Base-by-base conservation (phyloP, 2,888 invertebrate genomes). In the Cryptophagus acutangulus region DNA sequence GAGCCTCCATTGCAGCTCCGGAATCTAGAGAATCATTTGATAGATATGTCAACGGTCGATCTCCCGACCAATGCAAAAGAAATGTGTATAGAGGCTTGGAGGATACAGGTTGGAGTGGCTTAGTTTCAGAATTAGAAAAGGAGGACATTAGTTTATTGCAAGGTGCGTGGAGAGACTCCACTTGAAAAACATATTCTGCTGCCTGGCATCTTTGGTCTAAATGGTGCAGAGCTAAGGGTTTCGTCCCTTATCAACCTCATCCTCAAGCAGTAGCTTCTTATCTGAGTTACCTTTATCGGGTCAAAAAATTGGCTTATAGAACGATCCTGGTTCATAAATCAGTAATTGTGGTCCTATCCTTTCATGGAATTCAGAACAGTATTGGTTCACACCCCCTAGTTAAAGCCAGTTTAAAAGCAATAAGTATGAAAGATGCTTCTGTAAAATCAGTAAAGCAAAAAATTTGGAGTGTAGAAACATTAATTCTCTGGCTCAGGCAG, bases 61-160 rank as follows among this genome's bases (percentile, higher is more conserved):
- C 36, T 40, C 9, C 41, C 41, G 10, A 37, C 35, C 15, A 2
- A 44, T 3, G 38, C 38, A 6, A 17, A 36, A n/a, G n/a, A n/a
- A n/a, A n/a, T n/a, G n/a, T n/a, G n/a, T n/a, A n/a, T n/a, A n/a
- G n/a, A n/a, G 40, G 46, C 31, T 10, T 41, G 41, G 43, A 36
- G 24, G 38, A 33, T 48, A 16, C 45, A 36, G 46, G 40, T 38
- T 48, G 44, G 43, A 26, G 16, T 12, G 10, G 10, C 4, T 29
- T 29, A 29, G n/a, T 29, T 4, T 9, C 9, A 17, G 14, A 16
- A 4, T 14, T 33, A 10, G 10, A 16, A 4, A 14, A 4, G 16
- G 17, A 38, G 36, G 12, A 40, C 33, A 16, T n/a, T 18, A 18
- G 18, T 25, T 6, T 33, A 33, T 9, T n/a, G 5, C 10, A 45